Evolutionary conservation across 1,140 invertebrate genomes (phyloP).

Genomic region (Scylla paramamosain): DNA sequence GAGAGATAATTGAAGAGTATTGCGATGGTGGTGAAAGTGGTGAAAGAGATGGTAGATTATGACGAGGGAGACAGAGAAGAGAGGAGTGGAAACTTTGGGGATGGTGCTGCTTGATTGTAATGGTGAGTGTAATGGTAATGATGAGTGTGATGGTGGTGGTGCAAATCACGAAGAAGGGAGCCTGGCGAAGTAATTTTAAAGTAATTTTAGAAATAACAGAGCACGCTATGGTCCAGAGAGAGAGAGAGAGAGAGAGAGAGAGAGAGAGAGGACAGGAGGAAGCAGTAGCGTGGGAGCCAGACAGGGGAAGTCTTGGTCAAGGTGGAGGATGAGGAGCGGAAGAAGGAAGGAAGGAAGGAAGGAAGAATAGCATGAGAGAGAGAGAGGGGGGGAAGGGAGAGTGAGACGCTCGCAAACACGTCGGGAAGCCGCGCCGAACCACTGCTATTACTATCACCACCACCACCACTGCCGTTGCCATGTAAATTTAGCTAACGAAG

Average conservation of each 20-base stretch:
- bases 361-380: not conserved
- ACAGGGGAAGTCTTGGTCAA: no score
- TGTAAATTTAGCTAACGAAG: slow-evolving; percentile 3
- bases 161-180: not conserved
- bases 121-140: no score
- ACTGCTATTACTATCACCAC: not conserved
- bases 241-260: no score
- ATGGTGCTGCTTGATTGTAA: not conserved
- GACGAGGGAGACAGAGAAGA: not conserved
- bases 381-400: slow-evolving; percentile 22
- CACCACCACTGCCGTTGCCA: not conserved
- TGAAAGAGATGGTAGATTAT: not conserved
- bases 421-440: not conserved
- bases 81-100: not conserved
- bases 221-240: no score
- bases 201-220: no score
- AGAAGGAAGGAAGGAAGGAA: not conserved
- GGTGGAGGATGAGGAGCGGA: not conserved
- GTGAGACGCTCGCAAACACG: not conserved
- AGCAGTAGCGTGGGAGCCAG: no score
- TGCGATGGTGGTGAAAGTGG: not conserved
- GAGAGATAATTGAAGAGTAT: no score
- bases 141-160: not conserved
- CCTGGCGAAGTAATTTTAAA: no score
- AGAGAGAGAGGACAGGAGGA: no score